Base-by-base conservation (phyloP, 2,113 vertebrate genomes). In the Tauraco erythrolophus region DNA sequence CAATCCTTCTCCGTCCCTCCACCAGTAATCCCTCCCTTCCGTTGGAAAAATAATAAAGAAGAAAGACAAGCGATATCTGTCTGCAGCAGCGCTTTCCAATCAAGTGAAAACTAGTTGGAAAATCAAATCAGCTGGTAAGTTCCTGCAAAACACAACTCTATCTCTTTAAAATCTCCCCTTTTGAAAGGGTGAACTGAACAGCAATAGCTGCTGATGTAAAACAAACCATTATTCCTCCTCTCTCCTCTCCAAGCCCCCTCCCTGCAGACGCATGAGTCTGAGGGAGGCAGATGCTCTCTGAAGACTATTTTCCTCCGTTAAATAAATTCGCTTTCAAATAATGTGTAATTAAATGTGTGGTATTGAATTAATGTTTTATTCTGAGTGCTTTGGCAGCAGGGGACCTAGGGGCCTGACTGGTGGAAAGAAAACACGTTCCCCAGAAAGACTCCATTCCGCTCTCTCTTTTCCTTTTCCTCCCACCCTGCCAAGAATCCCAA, bases 291-390 rank as follows among this genome's bases (percentile, higher is more conserved):
- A 94, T 84, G 68, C 94, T 95, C 97, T 76, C 84, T 92, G 92
- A 97, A 97, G 96, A 97, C 96, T 98, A 81, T 98, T 97, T 97
- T 98, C 96, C 96, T 95, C 96, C 3, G 92, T 95, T 95, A 97
- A 97, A 98, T 97, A 96, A 98, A 98, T 98, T 98, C 96, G 96
- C 96, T 98, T 98, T 97, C 96, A 96, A 98, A 97, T 97, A 97
- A 97, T 93, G 96, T 98, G 97, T 98, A 98, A 98, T 98, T 98
- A 98, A 98, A 98, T 94, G 95, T 97, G 98, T 96, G 97, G 97
- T 97, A 97, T 96, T 94, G 94, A 97, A 97, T 98, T 97, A 97
- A 98, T 98, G 97, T 96, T 98, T 97, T 95, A 97, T 98, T 97
- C 96, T 81, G 96, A 98, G 97, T 91, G 84, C 94, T 97, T 94